These are phyloP conservation scores for Globia sparganii DNA, from an alignment of 2,888 invertebrate species.

Conservation along the genomic window DNA sequence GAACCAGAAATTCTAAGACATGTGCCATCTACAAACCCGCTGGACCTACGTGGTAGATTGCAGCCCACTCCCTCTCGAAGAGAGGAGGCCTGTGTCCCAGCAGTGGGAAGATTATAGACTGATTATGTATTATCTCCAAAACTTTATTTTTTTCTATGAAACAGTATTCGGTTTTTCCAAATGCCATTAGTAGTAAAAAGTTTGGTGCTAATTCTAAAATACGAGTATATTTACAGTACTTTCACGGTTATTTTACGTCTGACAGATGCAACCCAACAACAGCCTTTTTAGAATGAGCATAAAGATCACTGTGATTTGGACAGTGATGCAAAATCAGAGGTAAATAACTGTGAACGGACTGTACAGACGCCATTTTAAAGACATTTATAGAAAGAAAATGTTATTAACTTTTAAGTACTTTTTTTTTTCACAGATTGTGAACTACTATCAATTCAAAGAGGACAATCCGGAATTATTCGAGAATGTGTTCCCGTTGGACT, in stretches of 20 bases:
- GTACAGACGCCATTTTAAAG: not conserved
- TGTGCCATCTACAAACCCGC: not conserved
- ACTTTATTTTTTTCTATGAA: not conserved
- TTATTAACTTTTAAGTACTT: not conserved
- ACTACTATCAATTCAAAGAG: conserved; percentile 94
- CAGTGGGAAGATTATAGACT: too few relatives aligned
- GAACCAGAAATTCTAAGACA: too few relatives aligned
- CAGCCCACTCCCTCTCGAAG: not conserved
- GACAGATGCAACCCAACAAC: not conserved
- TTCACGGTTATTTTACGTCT: not conserved
- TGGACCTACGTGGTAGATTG: not conserved
- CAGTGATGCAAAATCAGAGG: not conserved
- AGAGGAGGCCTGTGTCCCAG: not conserved
- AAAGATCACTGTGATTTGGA: not conserved
- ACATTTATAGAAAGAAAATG: not conserved
- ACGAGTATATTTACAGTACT: not conserved
- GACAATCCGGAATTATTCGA: conserved; percentile 92
- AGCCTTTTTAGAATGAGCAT: not conserved
- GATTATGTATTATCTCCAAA: not conserved
- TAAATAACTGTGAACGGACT: not conserved
- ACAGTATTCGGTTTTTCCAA: not conserved
- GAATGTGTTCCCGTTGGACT: conserved; percentile 92
- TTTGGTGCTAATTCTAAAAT: not conserved
- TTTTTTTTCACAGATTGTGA: conserved; percentile 91
- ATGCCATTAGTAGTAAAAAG: not conserved